phyloP scores from a whole-genome alignment of 30 jellyfish, hydroid and myxozoan genomes.

The Morbakka virulenta region DNA sequence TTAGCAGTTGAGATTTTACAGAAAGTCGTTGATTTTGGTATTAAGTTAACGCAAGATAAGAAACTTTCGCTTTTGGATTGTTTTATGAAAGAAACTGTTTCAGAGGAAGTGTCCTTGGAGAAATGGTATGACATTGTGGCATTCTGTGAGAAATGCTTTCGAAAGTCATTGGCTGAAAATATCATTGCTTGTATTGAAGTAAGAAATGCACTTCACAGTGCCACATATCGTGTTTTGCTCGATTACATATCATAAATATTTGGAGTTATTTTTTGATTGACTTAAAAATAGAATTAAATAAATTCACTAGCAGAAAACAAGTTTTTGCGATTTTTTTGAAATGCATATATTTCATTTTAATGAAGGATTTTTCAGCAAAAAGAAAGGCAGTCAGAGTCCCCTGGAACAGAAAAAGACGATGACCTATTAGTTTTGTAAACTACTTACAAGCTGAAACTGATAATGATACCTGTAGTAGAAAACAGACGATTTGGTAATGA shows the following conservation, averaged over 20 bases:
- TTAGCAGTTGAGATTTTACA: slow-evolving; percentile 21
- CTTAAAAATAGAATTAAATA: too few relatives aligned
- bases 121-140: slow-evolving; percentile 55
- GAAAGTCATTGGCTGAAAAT: slow-evolving; percentile 48
- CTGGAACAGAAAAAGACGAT: too few relatives aligned
- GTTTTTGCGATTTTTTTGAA: too few relatives aligned
- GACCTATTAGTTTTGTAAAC: too few relatives aligned
- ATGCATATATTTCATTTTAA: too few relatives aligned
- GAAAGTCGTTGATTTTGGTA: slow-evolving; percentile 20
- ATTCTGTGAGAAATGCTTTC: slow-evolving; percentile 9
- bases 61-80: slow-evolving; percentile 6
- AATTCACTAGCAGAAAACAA: too few relatives aligned
- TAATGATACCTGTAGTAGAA: too few relatives aligned
- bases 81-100: slow-evolving; percentile 42
- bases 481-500: too few relatives aligned
- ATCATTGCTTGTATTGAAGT: slow-evolving; percentile 43
- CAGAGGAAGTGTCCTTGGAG: slow-evolving; percentile 46
- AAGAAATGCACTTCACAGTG: slow-evolving; percentile 57
- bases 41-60: background rate
- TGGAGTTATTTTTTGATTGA: too few relatives aligned
- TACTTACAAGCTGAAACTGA: too few relatives aligned
- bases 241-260: slow-evolving; percentile 63
- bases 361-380: too few relatives aligned
- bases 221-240: slow-evolving; percentile 30
- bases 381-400: too few relatives aligned